phyloP scores from a whole-genome alignment of 2,888 invertebrate species.

The Strigamia transsilvanica region DNA sequence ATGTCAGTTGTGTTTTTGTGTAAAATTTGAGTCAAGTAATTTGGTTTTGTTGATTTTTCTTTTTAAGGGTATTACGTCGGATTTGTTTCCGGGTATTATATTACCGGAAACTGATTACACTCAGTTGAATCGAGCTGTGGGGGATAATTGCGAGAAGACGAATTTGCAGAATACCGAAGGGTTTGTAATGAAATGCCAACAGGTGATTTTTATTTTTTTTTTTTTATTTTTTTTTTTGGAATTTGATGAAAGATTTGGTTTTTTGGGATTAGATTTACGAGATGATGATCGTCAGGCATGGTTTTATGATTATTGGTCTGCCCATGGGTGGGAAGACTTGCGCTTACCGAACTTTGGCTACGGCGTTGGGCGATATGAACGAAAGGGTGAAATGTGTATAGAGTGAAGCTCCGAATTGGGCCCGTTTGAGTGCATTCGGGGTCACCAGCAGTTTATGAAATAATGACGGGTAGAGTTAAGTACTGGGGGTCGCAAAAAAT shows the following conservation, averaged over 20 bases:
- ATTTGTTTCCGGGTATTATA: slow-evolving; percentile 65
- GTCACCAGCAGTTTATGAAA: too few relatives aligned
- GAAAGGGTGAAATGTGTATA: slow-evolving; percentile 76
- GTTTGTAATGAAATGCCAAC: slow-evolving; percentile 76
- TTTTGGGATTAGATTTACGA: slow-evolving; percentile 64
- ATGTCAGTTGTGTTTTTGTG: too few relatives aligned
- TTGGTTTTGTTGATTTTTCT: too few relatives aligned
- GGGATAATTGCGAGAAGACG: slow-evolving; percentile 63
- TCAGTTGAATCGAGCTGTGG: slow-evolving; percentile 63
- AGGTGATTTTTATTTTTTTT: slow-evolving; percentile 59
- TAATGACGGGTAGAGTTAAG: too few relatives aligned
- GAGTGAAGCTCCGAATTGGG: too few relatives aligned
- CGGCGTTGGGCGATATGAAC: slow-evolving; percentile 78
- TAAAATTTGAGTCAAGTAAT: too few relatives aligned
- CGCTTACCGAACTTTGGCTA: slow-evolving; percentile 80
- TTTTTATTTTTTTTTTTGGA: too few relatives aligned
- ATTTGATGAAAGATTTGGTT: background rate
- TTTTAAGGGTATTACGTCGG: slow-evolving; percentile 66
- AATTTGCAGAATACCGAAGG: slow-evolving; percentile 78
- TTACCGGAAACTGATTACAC: slow-evolving; percentile 66
- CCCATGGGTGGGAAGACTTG: slow-evolving; percentile 66
- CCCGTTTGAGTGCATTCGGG: too few relatives aligned
- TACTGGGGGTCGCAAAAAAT: too few relatives aligned
- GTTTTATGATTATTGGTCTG: slow-evolving; percentile 67
- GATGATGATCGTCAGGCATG: slow-evolving; percentile 68